Conservation (phyloP, 2,797 vertebrate species). For the Myotis planiceps region DNA sequence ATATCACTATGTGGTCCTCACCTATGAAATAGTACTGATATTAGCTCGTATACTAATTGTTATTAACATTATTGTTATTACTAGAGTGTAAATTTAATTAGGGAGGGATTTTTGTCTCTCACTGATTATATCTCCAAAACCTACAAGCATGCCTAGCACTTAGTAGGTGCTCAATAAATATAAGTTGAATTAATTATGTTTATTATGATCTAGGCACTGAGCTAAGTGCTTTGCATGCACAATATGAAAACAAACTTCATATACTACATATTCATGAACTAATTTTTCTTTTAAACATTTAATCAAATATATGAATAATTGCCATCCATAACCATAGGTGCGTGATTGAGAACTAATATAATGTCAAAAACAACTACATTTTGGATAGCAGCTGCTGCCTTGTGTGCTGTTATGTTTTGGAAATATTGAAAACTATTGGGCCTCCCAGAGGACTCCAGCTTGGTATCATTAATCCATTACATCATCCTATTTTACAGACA, state of each 20-base stretch:
- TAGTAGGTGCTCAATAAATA: background rate
- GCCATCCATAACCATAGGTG: background rate
- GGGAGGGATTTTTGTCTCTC: background rate
- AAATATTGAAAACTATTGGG: background rate
- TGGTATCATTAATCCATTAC: background rate
- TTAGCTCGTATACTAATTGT: background rate
- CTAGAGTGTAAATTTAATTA: background rate
- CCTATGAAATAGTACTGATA: background rate
- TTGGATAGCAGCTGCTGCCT: background rate
- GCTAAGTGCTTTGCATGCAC: background rate
- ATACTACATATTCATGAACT: background rate
- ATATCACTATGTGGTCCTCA: background rate
- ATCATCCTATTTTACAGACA: background rate
- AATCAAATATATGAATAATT: background rate
- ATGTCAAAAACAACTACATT: background rate
- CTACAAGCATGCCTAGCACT: background rate
- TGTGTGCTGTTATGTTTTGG: background rate
- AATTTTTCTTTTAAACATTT: background rate
- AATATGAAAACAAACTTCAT: background rate
- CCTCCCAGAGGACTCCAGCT: background rate
- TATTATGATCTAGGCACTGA: background rate
- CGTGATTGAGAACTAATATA: background rate
- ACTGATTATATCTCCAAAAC: background rate
- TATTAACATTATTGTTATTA: background rate
- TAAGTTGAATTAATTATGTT: slow-evolving; percentile 11